phyloP scores from a whole-genome alignment of 2,113 vertebrate species.

The Danionella cerebrum region DNA sequence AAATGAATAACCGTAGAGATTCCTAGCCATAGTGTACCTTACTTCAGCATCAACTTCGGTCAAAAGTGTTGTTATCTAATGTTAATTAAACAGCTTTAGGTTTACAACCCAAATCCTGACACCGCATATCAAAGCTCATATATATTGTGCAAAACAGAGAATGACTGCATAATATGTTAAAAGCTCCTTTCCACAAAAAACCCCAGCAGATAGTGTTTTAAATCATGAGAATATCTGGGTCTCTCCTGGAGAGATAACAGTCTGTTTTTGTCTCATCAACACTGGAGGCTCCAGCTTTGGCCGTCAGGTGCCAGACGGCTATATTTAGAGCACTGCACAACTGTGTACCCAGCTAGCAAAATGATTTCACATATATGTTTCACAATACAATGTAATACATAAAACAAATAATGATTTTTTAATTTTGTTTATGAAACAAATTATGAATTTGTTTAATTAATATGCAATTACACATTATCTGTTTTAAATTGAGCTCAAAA shows the following conservation, averaged over 20 bases:
- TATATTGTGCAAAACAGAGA: background rate
- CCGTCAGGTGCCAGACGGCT: background rate
- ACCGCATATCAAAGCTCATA: background rate
- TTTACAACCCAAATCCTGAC: background rate
- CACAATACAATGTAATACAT: no score
- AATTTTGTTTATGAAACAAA: no score
- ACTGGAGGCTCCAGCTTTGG: background rate
- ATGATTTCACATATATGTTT: background rate
- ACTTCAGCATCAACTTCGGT: background rate
- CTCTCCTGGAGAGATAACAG: background rate
- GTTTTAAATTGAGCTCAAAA: no score
- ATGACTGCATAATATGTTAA: background rate
- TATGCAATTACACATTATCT: no score
- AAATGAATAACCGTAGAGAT: background rate
- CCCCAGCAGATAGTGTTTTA: background rate
- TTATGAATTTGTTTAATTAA: no score
- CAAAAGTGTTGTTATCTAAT: background rate
- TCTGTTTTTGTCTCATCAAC: background rate
- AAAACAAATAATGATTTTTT: no score
- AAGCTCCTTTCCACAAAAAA: conserved; percentile 8
- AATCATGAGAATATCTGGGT: conserved; percentile 19
- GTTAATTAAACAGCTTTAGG: background rate
- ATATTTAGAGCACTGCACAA: background rate
- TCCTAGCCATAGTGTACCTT: background rate
- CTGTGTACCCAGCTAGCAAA: background rate